These are phyloP conservation scores for Cossypha dichroa DNA, from an alignment of 2,797 vertebrate species.

Conservation along the genomic window DNA sequence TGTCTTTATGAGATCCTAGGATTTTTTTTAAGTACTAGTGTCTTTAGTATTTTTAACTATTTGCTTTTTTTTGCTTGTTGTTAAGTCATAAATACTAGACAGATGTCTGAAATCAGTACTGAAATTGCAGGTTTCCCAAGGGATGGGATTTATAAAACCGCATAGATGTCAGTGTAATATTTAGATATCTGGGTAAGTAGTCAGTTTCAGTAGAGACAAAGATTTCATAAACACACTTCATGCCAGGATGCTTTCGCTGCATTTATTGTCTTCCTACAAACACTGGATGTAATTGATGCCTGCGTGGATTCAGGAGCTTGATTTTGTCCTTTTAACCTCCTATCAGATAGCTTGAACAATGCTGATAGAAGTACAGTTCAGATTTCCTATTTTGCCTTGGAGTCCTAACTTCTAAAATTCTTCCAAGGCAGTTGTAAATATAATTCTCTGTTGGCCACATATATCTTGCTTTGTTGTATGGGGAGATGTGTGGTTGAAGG, in stretches of 20 bases:
- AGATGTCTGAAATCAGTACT: not conserved
- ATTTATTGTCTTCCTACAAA: not conserved
- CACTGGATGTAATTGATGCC: not conserved
- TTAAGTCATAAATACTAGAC: not conserved
- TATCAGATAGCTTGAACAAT: not conserved
- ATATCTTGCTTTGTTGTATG: fast-evolving
- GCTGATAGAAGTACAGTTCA: not conserved
- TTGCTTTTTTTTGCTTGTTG: not conserved
- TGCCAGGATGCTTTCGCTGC: not conserved
- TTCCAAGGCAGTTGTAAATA: not conserved
- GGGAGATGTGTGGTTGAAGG: not conserved
- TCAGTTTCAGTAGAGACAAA: not conserved
- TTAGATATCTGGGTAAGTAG: not conserved
- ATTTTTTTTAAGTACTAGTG: not conserved
- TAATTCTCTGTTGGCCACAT: fast-evolving
- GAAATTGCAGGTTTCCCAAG: not conserved
- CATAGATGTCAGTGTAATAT: not conserved
- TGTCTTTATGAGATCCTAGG: not conserved
- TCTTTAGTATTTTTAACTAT: not conserved
- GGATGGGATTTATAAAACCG: not conserved
- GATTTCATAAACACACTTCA: not conserved
- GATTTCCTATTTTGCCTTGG: not conserved
- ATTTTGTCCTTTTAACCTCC: not conserved
- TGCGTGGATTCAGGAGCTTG: not conserved
- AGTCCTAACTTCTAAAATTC: not conserved